phyloP scores from a whole-genome alignment of 2,113 vertebrate species.

The Chamaea fasciata region DNA sequence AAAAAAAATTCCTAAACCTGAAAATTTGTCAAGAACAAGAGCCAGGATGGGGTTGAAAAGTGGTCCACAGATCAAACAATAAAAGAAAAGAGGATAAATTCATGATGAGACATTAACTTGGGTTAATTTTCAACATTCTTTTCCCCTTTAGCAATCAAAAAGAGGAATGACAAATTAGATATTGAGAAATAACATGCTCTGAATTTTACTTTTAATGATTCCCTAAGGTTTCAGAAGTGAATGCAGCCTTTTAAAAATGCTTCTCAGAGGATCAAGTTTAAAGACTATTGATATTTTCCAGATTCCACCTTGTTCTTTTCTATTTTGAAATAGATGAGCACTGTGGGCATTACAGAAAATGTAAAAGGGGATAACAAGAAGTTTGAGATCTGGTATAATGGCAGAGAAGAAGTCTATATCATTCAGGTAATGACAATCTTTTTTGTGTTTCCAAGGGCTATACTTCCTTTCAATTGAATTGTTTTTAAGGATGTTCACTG shows the following conservation, averaged over 20 bases:
- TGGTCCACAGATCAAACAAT: background rate
- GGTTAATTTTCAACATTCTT: background rate
- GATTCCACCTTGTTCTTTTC: background rate
- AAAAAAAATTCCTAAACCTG: background rate
- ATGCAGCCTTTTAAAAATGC: background rate
- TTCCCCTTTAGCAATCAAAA: background rate
- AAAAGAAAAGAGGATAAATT: background rate
- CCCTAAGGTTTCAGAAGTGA: background rate
- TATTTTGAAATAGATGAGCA: slow-evolving; percentile 81
- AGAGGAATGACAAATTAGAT: background rate
- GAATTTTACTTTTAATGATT: background rate
- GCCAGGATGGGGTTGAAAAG: background rate
- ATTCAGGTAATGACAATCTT: slow-evolving; percentile 80
- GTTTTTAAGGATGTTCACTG: background rate
- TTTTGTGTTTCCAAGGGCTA: background rate
- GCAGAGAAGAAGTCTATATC: slow-evolving; percentile 93
- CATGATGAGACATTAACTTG: background rate
- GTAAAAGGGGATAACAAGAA: slow-evolving; percentile 91
- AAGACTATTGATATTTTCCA: background rate
- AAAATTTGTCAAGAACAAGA: background rate
- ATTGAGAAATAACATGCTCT: background rate
- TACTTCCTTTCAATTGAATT: background rate
- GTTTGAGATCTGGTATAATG: slow-evolving; percentile 92
- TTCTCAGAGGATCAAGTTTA: background rate
- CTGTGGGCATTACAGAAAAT: slow-evolving; percentile 91